Conservation (phyloP, 2,888 invertebrate species). For the Eupeodes luniger region DNA sequence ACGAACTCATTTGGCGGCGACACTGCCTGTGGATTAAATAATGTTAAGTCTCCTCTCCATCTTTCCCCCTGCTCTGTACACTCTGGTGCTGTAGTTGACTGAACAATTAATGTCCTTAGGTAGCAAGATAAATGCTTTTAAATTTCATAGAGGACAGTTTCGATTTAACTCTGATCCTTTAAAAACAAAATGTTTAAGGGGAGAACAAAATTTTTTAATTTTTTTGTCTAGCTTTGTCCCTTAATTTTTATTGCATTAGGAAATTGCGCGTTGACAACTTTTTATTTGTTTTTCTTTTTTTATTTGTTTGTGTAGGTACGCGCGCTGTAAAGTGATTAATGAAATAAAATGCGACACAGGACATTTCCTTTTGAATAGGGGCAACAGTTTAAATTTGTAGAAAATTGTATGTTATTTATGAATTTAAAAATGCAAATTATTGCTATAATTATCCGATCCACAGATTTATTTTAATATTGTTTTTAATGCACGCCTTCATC, state of each 20-base stretch:
- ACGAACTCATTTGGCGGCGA: conserved; percentile 29
- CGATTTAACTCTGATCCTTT: conserved; percentile 46
- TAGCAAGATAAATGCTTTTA: conserved; percentile 69
- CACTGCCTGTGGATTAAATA: neutral
- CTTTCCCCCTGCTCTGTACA: too few relatives aligned
- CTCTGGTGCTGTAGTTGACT: neutral
- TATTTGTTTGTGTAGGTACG: neutral
- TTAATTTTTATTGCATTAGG: conserved; percentile 62
- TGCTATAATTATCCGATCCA: neutral
- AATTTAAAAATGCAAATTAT: neutral
- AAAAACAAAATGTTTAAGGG: neutral
- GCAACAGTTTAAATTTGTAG: conserved; percentile 39
- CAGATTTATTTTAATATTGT: neutral
- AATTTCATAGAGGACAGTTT: conserved; percentile 65
- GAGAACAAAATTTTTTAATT: neutral
- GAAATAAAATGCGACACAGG: conserved; percentile 41
- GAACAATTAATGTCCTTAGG: conserved; percentile 71
- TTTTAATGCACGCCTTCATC: too few relatives aligned
- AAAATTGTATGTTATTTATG: neutral
- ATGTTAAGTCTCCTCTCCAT: neutral
- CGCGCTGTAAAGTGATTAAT: conserved; percentile 44
- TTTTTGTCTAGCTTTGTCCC: neutral
- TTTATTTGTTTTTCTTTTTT: neutral
- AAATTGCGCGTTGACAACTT: conserved; percentile 57
- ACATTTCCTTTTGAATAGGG: conserved; percentile 40